Conservation (phyloP, 2,113 vertebrate genomes). For the Malurus alboscapulatus region DNA sequence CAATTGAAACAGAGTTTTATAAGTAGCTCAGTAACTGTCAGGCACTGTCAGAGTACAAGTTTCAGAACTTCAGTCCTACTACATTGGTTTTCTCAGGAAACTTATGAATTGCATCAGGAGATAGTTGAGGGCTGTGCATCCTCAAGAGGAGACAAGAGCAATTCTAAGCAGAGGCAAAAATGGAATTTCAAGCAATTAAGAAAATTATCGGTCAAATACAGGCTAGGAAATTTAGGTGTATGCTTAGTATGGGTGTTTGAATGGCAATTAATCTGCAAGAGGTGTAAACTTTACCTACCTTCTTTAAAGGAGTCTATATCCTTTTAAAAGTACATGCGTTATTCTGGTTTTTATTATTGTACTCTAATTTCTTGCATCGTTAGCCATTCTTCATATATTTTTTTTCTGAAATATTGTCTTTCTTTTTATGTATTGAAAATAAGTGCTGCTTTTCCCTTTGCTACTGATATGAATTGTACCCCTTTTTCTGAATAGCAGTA, state of each 20-base stretch:
- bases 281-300: background rate
- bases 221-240: background rate
- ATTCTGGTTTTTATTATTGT: background rate
- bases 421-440: background rate
- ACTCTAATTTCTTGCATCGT: background rate
- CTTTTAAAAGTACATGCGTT: fast-evolving
- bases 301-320: background rate
- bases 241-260: background rate
- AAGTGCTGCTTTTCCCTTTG: background rate
- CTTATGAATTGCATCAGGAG: background rate
- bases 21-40: background rate
- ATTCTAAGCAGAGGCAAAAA: background rate
- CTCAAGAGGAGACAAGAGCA: background rate
- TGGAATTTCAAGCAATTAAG: background rate
- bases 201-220: background rate
- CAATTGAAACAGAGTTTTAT: background rate
- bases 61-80: background rate
- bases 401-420: background rate
- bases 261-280: background rate
- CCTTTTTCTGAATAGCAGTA: background rate
- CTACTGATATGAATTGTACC: background rate
- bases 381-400: background rate
- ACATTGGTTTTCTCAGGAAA: background rate
- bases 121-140: background rate
- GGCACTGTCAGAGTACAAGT: background rate